Conservation (phyloP, 2,888 invertebrate species). For the Tipula helvola region DNA sequence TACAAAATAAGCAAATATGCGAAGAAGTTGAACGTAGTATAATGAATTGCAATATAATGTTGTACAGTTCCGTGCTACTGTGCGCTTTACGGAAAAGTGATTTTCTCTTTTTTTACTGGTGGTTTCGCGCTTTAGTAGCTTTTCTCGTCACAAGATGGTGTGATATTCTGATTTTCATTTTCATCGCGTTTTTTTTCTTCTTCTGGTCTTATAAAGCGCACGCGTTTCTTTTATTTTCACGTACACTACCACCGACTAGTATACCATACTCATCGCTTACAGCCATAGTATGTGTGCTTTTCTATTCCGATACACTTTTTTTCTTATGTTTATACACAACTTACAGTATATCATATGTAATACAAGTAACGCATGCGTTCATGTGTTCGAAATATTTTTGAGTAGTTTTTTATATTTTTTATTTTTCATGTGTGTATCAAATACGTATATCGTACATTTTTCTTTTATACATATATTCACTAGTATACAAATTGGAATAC, state of each 20-base stretch:
- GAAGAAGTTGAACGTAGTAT: slow-evolving; percentile 1
- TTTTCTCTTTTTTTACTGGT: not conserved
- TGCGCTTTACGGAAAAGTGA: not conserved
- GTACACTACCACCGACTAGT: not conserved
- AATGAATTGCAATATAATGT: not conserved
- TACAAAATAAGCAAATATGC: not conserved
- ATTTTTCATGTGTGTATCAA: slow-evolving; percentile 12
- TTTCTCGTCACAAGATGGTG: slow-evolving; percentile 11
- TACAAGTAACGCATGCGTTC: slow-evolving; percentile 8
- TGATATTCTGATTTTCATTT: not conserved
- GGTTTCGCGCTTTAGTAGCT: not conserved
- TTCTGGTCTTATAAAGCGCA: not conserved
- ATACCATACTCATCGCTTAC: not conserved
- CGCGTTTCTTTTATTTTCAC: slow-evolving; percentile 6
- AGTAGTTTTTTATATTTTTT: not conserved
- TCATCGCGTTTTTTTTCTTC: not conserved
- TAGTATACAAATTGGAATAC: not conserved
- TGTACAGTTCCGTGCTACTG: not conserved
- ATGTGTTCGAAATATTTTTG: not conserved
- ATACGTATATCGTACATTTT: slow-evolving; percentile 13
- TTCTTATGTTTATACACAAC: not conserved
- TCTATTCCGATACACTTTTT: not conserved
- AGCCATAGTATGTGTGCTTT: not conserved
- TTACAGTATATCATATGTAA: slow-evolving; percentile 6
- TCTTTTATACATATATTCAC: not conserved